phyloP scores from a whole-genome alignment of 2,113 vertebrate species.

The Catharus minimus region DNA sequence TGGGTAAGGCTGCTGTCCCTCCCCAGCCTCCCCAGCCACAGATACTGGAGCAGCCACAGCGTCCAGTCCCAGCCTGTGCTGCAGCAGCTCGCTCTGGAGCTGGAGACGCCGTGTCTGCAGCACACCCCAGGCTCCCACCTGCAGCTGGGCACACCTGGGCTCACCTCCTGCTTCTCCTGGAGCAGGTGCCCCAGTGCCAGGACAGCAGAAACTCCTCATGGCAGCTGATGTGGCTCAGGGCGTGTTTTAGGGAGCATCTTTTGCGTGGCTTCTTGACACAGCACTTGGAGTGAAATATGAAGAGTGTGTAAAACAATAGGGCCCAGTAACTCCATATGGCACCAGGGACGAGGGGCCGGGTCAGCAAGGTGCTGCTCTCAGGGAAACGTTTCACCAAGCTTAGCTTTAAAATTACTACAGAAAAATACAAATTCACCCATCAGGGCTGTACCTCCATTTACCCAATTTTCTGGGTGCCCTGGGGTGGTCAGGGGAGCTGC shows the following conservation, averaged over 20 bases:
- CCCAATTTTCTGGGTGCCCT: neutral
- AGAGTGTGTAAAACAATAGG: constrained; percentile 19
- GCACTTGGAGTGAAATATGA: constrained; percentile 28
- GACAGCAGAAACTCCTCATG: accelerated
- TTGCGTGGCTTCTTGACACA: neutral
- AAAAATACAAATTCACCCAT: neutral
- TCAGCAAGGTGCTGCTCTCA: neutral
- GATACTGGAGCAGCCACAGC: neutral
- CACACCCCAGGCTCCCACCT: too few relatives aligned
- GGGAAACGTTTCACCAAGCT: neutral
- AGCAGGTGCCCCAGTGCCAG: neutral
- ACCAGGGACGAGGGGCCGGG: neutral
- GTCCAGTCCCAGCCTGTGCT: neutral
- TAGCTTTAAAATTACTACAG: neutral
- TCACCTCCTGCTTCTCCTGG: accelerated
- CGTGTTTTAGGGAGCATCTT: constrained; percentile 13
- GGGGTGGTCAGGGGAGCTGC: neutral
- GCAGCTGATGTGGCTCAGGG: neutral
- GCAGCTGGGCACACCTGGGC: neutral
- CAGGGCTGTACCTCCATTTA: neutral
- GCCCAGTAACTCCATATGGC: neutral
- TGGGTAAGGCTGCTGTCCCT: neutral
- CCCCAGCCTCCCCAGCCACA: neutral
- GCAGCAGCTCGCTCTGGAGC: accelerated
- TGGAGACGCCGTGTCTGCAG: neutral